phyloP scores from a whole-genome alignment of 2,113 vertebrate species.

The Percopsis transmontana region DNA sequence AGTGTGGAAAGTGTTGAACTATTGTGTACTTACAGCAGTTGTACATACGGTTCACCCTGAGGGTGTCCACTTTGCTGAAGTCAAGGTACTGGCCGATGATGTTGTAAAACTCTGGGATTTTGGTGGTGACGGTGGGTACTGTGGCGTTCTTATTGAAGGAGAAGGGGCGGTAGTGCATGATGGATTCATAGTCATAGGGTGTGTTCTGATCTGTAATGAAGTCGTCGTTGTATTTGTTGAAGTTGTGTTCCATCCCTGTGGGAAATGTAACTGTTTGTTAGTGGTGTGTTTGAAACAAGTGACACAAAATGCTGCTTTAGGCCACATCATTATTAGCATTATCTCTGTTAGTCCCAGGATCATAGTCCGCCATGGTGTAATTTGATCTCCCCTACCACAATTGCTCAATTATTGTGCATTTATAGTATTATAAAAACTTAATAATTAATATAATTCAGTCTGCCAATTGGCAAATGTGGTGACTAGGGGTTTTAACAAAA shows the following conservation, averaged over 20 bases:
- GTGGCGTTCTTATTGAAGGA: conserved; percentile 88
- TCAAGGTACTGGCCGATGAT: conserved; percentile 91
- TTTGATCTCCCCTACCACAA: neutral
- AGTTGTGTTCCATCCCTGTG: conserved; percentile 83
- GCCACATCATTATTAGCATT: too few species aligned
- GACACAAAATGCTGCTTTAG: too few species aligned
- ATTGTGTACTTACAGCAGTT: conserved; percentile 86
- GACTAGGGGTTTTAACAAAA: neutral
- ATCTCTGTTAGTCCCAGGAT: too few species aligned
- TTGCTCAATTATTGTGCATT: too few species aligned
- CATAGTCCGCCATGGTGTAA: too few species aligned
- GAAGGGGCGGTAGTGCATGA: conserved; percentile 89
- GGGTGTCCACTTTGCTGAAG: conserved; percentile 82
- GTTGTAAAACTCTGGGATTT: conserved; percentile 86
- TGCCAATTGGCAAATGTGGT: too few species aligned
- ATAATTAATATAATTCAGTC: too few species aligned
- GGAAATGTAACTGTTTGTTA: conserved; percentile 20
- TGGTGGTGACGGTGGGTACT: conserved; percentile 87
- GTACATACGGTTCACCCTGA: conserved; percentile 91
- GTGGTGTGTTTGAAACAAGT: neutral
- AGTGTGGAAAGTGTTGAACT: too few species aligned
- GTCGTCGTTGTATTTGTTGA: conserved; percentile 81
- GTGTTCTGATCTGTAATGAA: conserved; percentile 90
- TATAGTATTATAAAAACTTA: too few species aligned
- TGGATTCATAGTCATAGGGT: conserved; percentile 89